phyloP scores from a whole-genome alignment of 2,888 invertebrate genomes.

The Thyatira batis region DNA sequence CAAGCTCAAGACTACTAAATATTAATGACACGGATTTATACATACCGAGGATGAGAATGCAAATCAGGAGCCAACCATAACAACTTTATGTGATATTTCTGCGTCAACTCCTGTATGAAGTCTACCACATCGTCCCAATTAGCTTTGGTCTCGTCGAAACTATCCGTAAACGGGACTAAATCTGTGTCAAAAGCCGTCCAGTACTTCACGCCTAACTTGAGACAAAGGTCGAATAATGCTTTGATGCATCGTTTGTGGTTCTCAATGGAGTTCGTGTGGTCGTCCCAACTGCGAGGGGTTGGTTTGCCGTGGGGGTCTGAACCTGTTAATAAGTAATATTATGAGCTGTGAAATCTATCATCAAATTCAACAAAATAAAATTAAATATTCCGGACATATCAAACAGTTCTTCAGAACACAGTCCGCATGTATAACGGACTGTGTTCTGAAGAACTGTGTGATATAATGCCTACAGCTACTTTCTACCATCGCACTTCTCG shows the following conservation, averaged over 20 bases:
- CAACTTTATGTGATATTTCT: conserved; percentile 80
- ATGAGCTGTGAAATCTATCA: not conserved
- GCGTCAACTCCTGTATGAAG: conserved; percentile 78
- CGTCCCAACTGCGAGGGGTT: conserved; percentile 80
- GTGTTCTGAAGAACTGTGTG: no score
- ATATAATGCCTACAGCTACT: no score
- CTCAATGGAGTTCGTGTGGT: conserved; percentile 78
- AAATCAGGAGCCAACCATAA: conserved; percentile 85
- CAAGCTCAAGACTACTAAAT: no score
- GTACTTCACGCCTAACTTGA: conserved; percentile 83
- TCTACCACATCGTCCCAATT: conserved; percentile 83
- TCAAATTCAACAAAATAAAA: no score
- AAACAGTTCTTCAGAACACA: no score
- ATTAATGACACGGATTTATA: no score
- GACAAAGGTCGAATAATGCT: conserved; percentile 84
- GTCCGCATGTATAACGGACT: no score
- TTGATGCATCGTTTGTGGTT: conserved; percentile 82
- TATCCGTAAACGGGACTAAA: conserved; percentile 79
- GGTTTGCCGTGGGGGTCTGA: conserved; percentile 69
- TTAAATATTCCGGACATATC: no score
- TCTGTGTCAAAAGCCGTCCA: conserved; percentile 86
- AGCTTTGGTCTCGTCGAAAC: conserved; percentile 77
- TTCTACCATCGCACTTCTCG: no score
- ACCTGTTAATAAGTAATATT: conserved; percentile 33
- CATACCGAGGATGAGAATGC: conserved; percentile 81